Evolutionary conservation across 2,797 vertebrate genomes (phyloP).

Genomic region (Hafferia zeledoni): DNA sequence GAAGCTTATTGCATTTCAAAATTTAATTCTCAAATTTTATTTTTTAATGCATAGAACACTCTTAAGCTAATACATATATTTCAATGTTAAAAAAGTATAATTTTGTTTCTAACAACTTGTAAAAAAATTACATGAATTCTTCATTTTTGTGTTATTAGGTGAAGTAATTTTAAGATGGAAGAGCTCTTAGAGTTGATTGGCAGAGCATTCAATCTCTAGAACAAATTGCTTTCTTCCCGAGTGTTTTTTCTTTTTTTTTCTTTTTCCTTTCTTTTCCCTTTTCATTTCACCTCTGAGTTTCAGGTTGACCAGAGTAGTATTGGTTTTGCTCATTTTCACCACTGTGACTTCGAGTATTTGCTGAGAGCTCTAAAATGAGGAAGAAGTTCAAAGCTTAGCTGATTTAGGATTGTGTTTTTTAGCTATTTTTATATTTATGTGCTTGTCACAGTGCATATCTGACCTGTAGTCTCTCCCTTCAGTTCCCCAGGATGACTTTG

Average conservation of each 20-base stretch:
- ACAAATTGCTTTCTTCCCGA: neutral
- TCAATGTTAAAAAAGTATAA: neutral
- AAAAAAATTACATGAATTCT: neutral
- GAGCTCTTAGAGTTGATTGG: neutral
- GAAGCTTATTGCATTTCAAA: neutral
- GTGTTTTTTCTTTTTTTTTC: neutral
- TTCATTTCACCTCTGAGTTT: neutral
- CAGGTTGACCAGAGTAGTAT: neutral
- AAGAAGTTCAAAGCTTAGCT: neutral
- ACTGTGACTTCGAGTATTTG: neutral
- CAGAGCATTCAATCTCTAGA: neutral
- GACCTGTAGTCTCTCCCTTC: neutral
- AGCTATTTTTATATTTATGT: neutral
- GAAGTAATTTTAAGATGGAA: neutral
- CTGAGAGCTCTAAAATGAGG: neutral
- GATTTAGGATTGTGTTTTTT: neutral
- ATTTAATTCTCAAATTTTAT: neutral
- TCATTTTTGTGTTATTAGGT: neutral
- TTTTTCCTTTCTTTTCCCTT: neutral
- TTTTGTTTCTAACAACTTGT: neutral
- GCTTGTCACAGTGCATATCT: neutral
- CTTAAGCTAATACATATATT: neutral
- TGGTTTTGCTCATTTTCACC: neutral
- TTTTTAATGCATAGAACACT: neutral
- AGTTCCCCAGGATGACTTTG: neutral